A percentile compares a stretch with the other conserved stretches of the same genome.
Conservation (phyloP, 2,113 vertebrate species). For the Malurus melanocephalus region DNA sequence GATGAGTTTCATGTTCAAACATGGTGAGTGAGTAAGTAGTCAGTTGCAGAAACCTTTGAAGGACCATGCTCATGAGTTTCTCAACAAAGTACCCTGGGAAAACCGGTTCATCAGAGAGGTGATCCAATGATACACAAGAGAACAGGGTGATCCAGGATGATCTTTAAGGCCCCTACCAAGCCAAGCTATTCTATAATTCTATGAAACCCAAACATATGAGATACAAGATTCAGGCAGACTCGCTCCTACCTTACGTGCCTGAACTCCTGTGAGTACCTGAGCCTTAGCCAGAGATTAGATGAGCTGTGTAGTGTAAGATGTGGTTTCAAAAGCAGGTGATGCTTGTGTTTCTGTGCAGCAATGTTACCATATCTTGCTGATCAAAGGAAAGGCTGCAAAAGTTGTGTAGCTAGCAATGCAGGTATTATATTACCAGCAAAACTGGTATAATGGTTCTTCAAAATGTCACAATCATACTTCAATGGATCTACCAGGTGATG, state of each 20-base stretch:
- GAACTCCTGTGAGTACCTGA: background rate
- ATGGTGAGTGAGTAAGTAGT: background rate
- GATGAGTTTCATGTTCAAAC: background rate
- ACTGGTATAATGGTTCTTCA: background rate
- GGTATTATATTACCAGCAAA: background rate
- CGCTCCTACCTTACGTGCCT: background rate
- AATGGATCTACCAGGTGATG: background rate
- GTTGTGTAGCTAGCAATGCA: background rate
- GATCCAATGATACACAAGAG: background rate
- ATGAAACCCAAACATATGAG: background rate
- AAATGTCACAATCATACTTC: background rate
- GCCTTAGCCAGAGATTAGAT: background rate
- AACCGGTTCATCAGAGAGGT: background rate
- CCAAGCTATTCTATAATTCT: too few species aligned
- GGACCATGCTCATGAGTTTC: background rate
- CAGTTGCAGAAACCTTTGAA: background rate
- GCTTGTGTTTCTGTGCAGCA: background rate
- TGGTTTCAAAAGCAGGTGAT: background rate
- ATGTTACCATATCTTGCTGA: background rate
- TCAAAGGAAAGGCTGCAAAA: background rate
- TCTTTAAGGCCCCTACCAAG: background rate
- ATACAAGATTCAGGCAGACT: background rate
- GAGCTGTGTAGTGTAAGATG: rapidly evolving
- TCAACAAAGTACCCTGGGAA: background rate
- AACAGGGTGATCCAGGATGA: background rate